A percentile compares a stretch with the other conserved stretches of the same genome.
phyloP scores from a whole-genome alignment of 1,140 invertebrate genomes.

The Lasioglossum albipes region DNA sequence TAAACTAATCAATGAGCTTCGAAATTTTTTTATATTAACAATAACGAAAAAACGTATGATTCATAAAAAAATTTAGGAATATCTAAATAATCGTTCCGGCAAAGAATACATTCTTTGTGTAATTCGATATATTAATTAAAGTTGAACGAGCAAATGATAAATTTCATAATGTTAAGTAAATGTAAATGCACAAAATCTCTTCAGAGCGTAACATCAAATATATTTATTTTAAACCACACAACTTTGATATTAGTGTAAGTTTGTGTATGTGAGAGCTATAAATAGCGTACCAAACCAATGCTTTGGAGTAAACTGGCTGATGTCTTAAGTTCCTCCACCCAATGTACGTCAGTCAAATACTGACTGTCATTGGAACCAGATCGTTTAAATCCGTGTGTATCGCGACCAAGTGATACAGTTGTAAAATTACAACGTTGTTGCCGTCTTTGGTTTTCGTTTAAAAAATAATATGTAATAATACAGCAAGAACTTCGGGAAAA shows the following conservation, averaged over 20 bases:
- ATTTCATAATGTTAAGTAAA: slow-evolving; percentile 36
- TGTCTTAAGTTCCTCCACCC: slow-evolving; percentile 67
- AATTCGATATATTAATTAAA: slow-evolving; percentile 5
- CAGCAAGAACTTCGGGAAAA: neutral
- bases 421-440: neutral
- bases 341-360: slow-evolving; percentile 75
- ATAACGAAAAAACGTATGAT: neutral
- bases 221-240: slow-evolving; percentile 53
- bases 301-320: slow-evolving; percentile 69
- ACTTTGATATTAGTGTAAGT: slow-evolving; percentile 67
- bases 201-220: slow-evolving; percentile 25
- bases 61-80: neutral
- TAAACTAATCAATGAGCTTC: neutral
- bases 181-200: slow-evolving; percentile 2
- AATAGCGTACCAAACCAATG: slow-evolving; percentile 73
- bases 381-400: slow-evolving; percentile 29
- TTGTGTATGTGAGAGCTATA: slow-evolving; percentile 71
- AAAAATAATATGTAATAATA: slow-evolving; percentile 28
- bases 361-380: slow-evolving; percentile 70
- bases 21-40: neutral
- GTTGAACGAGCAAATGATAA: slow-evolving; percentile 13
- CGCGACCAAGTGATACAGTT: slow-evolving; percentile 1
- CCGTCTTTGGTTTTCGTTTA: neutral
- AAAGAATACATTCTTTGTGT: neutral
- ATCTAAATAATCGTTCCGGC: neutral